Conservation (phyloP, 1,140 invertebrate species). For the Odontomachus brunneus region DNA sequence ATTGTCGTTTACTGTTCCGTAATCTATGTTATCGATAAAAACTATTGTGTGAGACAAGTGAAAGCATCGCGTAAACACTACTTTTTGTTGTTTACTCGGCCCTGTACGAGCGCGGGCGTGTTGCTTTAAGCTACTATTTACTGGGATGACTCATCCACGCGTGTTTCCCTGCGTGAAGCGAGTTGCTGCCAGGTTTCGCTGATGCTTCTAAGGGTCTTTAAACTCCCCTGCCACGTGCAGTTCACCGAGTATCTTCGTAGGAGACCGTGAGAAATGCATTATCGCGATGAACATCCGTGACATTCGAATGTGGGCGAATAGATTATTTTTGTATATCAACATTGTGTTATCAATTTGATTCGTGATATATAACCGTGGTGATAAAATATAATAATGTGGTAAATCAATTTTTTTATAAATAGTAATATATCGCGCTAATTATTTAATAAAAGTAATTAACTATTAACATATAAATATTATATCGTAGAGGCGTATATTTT, state of each 20-base stretch:
- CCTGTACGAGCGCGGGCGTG: slow-evolving; percentile 47
- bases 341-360: slow-evolving; percentile 12
- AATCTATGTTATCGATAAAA: slow-evolving; percentile 2
- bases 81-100: slow-evolving; percentile 22
- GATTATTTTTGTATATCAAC: slow-evolving; percentile 5
- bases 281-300: slow-evolving; percentile 56
- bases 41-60: neutral
- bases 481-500: neutral
- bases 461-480: neutral
- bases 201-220: slow-evolving; percentile 73
- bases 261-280: slow-evolving; percentile 62
- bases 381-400: too few species aligned
- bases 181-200: slow-evolving; percentile 44
- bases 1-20: neutral
- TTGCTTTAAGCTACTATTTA: slow-evolving; percentile 71
- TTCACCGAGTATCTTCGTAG: slow-evolving; percentile 42
- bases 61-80: neutral
- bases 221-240: slow-evolving; percentile 72
- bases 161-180: slow-evolving; percentile 61
- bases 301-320: slow-evolving; percentile 24
- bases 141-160: slow-evolving; percentile 73
- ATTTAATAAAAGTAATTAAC: neutral
- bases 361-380: neutral
- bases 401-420: neutral
- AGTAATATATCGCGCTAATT: neutral